Base-by-base conservation (phyloP, 2,888 invertebrate species). In the Capitulum mitella region DNA sequence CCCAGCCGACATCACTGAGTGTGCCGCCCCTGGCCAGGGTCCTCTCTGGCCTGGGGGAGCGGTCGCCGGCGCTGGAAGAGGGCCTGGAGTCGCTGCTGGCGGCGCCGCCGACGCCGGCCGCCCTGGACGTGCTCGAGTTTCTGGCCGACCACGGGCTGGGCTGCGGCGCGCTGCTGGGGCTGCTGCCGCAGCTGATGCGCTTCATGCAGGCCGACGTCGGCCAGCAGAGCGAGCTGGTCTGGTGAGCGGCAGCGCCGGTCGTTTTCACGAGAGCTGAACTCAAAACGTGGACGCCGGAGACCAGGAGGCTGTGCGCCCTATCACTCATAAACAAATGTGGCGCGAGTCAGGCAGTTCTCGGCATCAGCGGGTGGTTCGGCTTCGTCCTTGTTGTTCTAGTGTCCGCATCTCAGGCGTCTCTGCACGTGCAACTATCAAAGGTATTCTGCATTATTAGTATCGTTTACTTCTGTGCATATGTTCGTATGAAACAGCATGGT, bases 71-170 rank as follows among this genome's bases (percentile, higher is more conserved):
- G 5, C 70, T 70, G 70, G 70, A 70, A 37, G 37, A 16, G 22
- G 37, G 37, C 19, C 37, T 70, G 70, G 6, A 37, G 6, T 6
- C 22, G 5, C 70, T 37, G 37, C 70, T 70, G 37, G 5, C 37
- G 6, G 19, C 70, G 37, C 37, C 70, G 37, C 64, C 64, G 26
- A 6, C 10, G 37, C 34, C 70, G 37, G 37, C 70, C 37, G 12
- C 37, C 12, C 70, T 70, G 37, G 34, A 34, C 34, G 34, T 70
- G 70, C 70, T 70, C 19, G 70, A 70, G 70, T 70, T 70, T 8
- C 70, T 70, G 34, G 32, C 70, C 70, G 70, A 70, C 70, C 22
- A 22, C 37, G 5, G 22, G 70, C 70, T 70, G 34, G 70, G 70
- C 37, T 37, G 70, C 37, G 12, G 16, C 37, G 22, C 37, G 22